Percentiles rank a stretch among this genome's conserved stretches.
Conservation (phyloP, 1,140 invertebrate genomes). For the Ceratitis capitata region DNA sequence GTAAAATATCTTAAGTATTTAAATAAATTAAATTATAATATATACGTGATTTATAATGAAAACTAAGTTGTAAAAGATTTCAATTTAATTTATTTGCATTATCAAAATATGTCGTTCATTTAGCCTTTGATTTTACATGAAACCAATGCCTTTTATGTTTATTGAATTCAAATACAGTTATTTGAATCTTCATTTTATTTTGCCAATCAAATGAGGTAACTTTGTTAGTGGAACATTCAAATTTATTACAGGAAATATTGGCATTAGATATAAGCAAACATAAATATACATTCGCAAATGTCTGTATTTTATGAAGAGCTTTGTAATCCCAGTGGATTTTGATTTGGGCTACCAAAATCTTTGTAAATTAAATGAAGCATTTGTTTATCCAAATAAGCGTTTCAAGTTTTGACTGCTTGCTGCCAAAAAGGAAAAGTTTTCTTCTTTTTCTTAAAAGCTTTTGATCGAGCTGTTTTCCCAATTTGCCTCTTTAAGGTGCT, state of each 20-base stretch:
- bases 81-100: neutral
- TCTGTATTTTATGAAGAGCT: neutral
- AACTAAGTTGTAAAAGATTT: neutral
- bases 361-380: neutral
- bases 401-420: neutral
- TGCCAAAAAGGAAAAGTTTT: neutral
- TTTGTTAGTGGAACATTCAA: neutral
- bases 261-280: neutral
- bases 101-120: neutral
- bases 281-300: neutral
- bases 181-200: neutral
- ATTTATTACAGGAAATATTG: neutral
- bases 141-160: neutral
- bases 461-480: no score
- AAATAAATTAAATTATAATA: no score
- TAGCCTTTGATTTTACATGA: neutral
- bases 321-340: neutral
- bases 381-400: neutral
- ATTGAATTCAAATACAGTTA: neutral
- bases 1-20: no score
- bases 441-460: no score
- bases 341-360: neutral
- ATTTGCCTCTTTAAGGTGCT: no score
- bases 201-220: neutral
- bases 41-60: no score